Conservation (phyloP, 2,113 vertebrate species). For the Myotis davidii region DNA sequence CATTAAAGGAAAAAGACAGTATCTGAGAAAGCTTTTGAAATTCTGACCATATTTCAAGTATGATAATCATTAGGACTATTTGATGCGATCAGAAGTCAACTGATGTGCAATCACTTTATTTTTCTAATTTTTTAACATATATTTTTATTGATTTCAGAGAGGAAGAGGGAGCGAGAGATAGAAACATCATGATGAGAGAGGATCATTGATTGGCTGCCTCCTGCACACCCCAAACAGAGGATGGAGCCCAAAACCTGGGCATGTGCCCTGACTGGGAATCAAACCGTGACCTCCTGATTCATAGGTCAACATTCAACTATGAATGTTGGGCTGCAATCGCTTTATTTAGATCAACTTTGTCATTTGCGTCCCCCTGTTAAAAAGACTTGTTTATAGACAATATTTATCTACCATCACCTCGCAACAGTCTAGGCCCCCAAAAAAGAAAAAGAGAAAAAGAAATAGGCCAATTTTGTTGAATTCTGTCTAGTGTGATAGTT, state of each 20-base stretch:
- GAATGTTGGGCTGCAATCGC: neutral
- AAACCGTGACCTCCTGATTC: too few relatives aligned
- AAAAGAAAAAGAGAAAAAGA: neutral
- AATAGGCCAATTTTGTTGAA: conserved; percentile 66
- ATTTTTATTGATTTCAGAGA: too few relatives aligned
- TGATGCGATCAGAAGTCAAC: conserved; percentile 68
- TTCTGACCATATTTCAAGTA: conserved; percentile 65
- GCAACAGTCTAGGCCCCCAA: conserved; percentile 38
- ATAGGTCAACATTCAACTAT: too few relatives aligned
- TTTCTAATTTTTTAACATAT: too few relatives aligned
- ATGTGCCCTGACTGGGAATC: too few relatives aligned
- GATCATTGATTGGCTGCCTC: too few relatives aligned
- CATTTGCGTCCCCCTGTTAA: conserved; percentile 53
- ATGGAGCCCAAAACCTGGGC: too few relatives aligned
- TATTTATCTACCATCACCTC: conserved; percentile 44
- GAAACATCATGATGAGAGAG: too few relatives aligned
- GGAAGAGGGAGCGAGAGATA: too few relatives aligned
- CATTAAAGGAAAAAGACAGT: conserved; percentile 52
- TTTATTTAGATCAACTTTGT: conserved; percentile 62
- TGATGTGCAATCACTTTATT: conserved; percentile 50
- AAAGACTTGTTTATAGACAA: conserved; percentile 70
- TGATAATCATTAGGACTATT: conserved; percentile 59
- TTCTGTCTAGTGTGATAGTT: conserved; percentile 65
- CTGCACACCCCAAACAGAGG: too few relatives aligned
- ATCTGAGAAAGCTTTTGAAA: conserved; percentile 70